Conservation (phyloP, 2,888 invertebrate species). For the Sesamia inferens region DNA sequence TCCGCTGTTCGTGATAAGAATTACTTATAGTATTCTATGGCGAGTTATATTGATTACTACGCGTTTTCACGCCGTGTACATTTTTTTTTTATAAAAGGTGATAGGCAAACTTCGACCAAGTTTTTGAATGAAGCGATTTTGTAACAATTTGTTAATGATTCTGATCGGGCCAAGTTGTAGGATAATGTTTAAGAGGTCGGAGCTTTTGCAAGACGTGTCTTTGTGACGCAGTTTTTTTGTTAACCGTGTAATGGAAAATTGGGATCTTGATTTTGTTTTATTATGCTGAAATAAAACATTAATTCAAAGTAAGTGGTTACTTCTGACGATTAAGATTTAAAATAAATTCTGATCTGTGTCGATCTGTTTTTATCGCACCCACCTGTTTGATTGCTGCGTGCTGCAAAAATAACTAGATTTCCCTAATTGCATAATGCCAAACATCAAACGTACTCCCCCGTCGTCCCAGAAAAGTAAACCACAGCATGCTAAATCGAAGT, state of each 20-base stretch:
- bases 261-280: background rate
- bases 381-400: too few species aligned
- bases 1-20: constrained; percentile 59
- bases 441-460: too few species aligned
- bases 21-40: constrained; percentile 49
- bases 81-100: constrained; percentile 50
- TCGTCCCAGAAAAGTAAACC: too few species aligned
- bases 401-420: too few species aligned
- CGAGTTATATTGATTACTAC: constrained; percentile 28
- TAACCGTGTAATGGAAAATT: constrained; percentile 8
- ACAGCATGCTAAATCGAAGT: too few species aligned
- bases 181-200: constrained; percentile 22
- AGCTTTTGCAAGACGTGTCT: constrained; percentile 33
- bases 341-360: too few species aligned
- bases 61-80: constrained; percentile 27
- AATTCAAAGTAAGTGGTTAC: background rate
- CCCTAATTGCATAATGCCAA: too few species aligned
- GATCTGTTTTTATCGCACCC: too few species aligned
- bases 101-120: constrained; percentile 50
- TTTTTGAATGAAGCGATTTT: constrained; percentile 59
- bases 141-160: constrained; percentile 64
- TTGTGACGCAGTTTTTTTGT: constrained; percentile 22
- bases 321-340: background rate
- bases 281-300: constrained; percentile 1
- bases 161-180: constrained; percentile 54